Conservation (phyloP, 2,113 vertebrate genomes). For the Neomonachus schauinslandi region DNA sequence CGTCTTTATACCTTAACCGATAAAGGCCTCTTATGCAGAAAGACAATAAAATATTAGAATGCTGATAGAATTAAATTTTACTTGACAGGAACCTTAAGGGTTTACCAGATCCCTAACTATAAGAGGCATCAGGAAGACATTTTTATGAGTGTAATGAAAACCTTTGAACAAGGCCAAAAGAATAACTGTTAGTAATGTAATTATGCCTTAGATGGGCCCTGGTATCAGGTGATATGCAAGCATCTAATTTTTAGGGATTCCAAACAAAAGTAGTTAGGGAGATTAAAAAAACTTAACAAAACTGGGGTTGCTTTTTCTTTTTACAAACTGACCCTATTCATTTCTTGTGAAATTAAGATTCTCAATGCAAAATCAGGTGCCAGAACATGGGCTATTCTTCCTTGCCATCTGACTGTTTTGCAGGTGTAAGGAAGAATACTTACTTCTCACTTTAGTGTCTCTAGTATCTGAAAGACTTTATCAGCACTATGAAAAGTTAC, state of each 20-base stretch:
- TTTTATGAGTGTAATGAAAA: not conserved
- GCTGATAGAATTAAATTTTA: not conserved
- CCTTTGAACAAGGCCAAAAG: not conserved
- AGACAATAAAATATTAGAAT: slow-evolving; percentile 7
- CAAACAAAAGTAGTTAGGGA: not conserved
- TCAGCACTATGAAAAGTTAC: not conserved
- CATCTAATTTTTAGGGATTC: not conserved
- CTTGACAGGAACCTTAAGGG: not conserved
- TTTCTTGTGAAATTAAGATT: slow-evolving; percentile 37
- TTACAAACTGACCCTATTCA: not conserved
- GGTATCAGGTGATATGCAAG: not conserved
- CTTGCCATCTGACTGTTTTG: not conserved
- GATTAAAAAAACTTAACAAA: not conserved
- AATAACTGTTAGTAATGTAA: not conserved
- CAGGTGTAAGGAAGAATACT: not conserved
- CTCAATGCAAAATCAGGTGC: not conserved
- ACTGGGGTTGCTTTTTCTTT: not conserved
- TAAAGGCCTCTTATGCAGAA: not conserved
- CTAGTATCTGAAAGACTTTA: not conserved
- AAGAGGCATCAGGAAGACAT: not conserved
- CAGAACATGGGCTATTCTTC: not conserved
- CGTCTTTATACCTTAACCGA: not conserved
- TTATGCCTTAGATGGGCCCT: not conserved
- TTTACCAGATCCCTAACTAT: not conserved
- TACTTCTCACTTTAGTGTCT: not conserved